phyloP scores from a whole-genome alignment of 2,888 invertebrate genomes.

The Acrocyrtus sp. region DNA sequence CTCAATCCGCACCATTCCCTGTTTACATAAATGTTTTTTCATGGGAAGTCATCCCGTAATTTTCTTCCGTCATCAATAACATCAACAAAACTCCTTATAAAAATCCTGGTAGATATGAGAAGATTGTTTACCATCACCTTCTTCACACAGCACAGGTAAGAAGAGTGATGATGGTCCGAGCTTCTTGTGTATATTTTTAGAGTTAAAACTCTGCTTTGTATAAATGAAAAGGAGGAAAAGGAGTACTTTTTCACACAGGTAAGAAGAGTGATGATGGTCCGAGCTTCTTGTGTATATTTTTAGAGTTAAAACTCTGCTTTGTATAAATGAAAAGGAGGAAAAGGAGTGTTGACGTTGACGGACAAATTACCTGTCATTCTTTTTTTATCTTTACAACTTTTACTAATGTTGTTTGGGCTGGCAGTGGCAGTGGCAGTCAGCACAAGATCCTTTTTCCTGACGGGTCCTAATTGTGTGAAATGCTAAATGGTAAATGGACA shows the following conservation, averaged over 20 bases:
- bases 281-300: not conserved
- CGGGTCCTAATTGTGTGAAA: too few species aligned
- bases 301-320: not conserved
- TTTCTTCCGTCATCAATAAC: constrained; percentile 44
- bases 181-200: not conserved
- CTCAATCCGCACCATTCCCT: not conserved
- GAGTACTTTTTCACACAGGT: not conserved
- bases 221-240: not conserved
- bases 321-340: not conserved
- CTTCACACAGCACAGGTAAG: not conserved
- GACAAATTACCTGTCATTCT: constrained; percentile 62
- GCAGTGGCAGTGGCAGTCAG: not conserved
- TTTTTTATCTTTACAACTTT: constrained; percentile 15
- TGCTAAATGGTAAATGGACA: too few species aligned
- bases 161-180: not conserved
- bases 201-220: not conserved
- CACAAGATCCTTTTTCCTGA: constrained; percentile 4
- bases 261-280: not conserved
- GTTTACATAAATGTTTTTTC: constrained; percentile 54
- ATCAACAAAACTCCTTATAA: constrained; percentile 21
- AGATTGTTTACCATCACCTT: too few species aligned
- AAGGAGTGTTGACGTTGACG: constrained; percentile 49
- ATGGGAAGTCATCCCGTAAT: constrained; percentile 59
- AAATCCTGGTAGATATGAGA: too few species aligned
- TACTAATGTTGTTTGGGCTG: constrained; percentile 6